Percentiles rank a stretch among this genome's conserved stretches.
These are phyloP conservation scores for Armadillidium nasatum DNA, from an alignment of 1,140 invertebrate genomes.

Conservation along the genomic window DNA sequence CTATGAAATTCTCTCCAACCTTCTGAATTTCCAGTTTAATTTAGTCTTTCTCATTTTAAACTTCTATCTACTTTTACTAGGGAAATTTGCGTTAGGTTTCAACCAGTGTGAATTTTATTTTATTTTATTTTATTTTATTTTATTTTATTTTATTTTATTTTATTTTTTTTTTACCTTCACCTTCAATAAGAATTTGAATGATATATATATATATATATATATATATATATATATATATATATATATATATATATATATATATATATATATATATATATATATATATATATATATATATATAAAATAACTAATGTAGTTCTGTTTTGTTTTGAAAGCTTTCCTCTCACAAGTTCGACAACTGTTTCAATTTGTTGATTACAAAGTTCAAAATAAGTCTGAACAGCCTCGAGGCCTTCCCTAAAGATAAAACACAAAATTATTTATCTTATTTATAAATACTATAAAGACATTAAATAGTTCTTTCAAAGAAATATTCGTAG, in stretches of 20 bases:
- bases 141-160: too few relatives aligned
- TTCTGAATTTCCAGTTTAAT: too few relatives aligned
- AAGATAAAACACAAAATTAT: conserved; percentile 47
- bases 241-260: conserved; percentile 11
- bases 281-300: not conserved
- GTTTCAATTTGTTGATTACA: conserved; percentile 70
- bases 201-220: conserved; percentile 4
- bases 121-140: too few relatives aligned
- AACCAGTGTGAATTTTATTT: too few relatives aligned
- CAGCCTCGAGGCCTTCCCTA: conserved; percentile 53
- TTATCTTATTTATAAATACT: not conserved
- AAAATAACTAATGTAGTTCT: conserved; percentile 80
- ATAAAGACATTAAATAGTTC: not conserved
- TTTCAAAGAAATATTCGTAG: too few relatives aligned
- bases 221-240: not conserved
- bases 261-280: not conserved
- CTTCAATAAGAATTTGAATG: too few relatives aligned
- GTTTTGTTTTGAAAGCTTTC: conserved; percentile 79
- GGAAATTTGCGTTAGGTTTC: too few relatives aligned
- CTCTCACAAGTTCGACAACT: conserved; percentile 80
- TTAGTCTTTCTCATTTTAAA: too few relatives aligned
- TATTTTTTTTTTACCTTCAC: too few relatives aligned
- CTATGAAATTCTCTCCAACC: too few relatives aligned
- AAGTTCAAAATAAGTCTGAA: conserved; percentile 56
- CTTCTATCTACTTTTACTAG: too few relatives aligned